Conservation (phyloP, 2,888 invertebrate genomes). For the Acheta domesticus region DNA sequence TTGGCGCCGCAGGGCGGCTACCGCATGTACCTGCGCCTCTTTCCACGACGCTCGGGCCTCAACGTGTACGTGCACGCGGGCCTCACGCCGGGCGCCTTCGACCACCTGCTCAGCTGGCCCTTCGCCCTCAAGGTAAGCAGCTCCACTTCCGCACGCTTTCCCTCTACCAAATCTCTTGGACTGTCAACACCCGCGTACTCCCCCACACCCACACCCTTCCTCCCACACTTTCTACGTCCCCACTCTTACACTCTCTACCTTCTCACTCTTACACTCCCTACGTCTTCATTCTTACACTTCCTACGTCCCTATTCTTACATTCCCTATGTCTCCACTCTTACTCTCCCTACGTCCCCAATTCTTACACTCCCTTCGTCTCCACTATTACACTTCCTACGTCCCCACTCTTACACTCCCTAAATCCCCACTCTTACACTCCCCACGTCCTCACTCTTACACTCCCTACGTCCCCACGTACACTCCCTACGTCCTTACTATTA, state of each 20-base stretch:
- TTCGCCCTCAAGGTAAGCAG: slow-evolving; percentile 42
- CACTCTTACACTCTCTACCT: neutral
- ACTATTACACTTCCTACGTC: neutral
- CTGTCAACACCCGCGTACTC: too few species aligned
- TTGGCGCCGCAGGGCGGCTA: neutral
- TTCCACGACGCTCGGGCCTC: slow-evolving; percentile 46
- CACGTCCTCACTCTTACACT: too few species aligned
- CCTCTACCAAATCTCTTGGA: too few species aligned
- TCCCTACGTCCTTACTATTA: too few species aligned
- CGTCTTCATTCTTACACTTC: too few species aligned
- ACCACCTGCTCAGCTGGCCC: slow-evolving; percentile 47
- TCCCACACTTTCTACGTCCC: too few species aligned
- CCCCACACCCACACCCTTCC: too few species aligned
- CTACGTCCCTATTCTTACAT: neutral
- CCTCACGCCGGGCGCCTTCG: slow-evolving; percentile 45
- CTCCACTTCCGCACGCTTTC: too few species aligned
- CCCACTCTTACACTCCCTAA: neutral
- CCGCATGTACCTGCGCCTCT: slow-evolving; percentile 45
- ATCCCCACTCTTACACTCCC: neutral
- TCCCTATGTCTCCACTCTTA: too few species aligned
- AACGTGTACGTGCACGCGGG: slow-evolving; percentile 47
- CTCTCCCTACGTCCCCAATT: too few species aligned
- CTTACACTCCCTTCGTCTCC: too few species aligned
- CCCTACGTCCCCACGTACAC: too few species aligned
- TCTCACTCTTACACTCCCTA: neutral